Evolutionary conservation across 2,888 invertebrate species (phyloP), one percentile per base, ranked within the genome.

Genomic region (Synergus itoensis): DNA sequence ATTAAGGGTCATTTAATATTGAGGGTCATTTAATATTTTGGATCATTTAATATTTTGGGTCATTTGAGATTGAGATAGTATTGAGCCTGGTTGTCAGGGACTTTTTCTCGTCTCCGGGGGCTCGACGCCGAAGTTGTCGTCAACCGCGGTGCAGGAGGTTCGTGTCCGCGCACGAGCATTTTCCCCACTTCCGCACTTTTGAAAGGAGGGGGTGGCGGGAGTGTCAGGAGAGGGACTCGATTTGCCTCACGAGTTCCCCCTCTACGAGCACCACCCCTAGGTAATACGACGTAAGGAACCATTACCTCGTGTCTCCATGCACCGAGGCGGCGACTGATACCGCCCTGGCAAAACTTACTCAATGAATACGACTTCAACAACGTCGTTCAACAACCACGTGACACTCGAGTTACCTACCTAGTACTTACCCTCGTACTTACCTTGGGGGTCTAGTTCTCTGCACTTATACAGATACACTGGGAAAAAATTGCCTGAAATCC

Each of bases 381-480:
- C 48, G 53, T 73, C 73, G 73, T 73, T 73, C 73, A 73, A 73
- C 73, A 73, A 73, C 73, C 73, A 73, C 73, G 73, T 73, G 73
- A 73, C 73, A 73, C 73, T 73, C 73, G 73, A 28, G 48, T 45
- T 53, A 28, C 53, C 53, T 48, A 57, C 53, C 53, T 48, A 57
- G 53, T 18, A 18, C 18, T 57, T 9, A 57, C 9, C 18, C 14
- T n/a, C 7, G 7, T 3, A 57, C 18, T 9, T 18, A 57, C 53
- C 53, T 57, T 57, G 53, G 53, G 53, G 53, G 18, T 57, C 53
- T 18, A 57, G 53, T 57, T 57, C 18, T 57, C n/a, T 18, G 18
- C 53, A 57, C 53, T 57, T n/a, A 53, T n/a, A 8, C n/a, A 53
- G n/a, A 53, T 53, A 69, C 69, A 48, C 45, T 28, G 12, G 21